These are phyloP conservation scores for Brachionus manjavacas DNA, from an alignment of 1,140 invertebrate species.

Conservation along the genomic window DNA sequence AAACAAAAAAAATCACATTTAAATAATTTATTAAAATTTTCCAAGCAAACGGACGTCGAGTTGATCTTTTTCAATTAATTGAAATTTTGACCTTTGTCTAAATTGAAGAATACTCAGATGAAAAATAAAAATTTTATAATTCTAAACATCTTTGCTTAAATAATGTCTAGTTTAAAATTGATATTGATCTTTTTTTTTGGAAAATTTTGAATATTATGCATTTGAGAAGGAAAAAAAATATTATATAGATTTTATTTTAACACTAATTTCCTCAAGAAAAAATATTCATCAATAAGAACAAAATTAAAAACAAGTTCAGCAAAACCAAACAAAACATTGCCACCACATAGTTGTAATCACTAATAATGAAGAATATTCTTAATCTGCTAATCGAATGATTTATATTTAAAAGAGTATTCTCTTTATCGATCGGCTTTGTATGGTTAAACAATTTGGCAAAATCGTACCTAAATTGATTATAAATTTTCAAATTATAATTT, in stretches of 20 bases:
- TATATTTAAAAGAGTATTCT: background rate
- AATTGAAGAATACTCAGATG: background rate
- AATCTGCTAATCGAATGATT: conserved; percentile 11
- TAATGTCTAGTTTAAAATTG: background rate
- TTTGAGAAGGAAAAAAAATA: background rate
- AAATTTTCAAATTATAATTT: background rate
- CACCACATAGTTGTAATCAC: background rate
- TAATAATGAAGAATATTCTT: background rate
- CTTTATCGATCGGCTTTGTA: background rate
- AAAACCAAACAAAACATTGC: background rate
- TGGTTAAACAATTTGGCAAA: background rate
- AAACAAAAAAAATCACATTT: background rate
- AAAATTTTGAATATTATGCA: background rate
- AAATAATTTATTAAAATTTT: background rate
- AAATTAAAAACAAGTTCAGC: background rate
- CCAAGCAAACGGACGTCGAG: background rate
- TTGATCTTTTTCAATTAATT: background rate
- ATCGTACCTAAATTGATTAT: conserved; percentile 5
- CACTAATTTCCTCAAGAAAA: background rate
- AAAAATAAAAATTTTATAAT: too few relatives aligned
- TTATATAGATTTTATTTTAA: background rate
- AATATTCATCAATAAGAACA: background rate
- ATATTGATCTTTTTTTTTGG: background rate
- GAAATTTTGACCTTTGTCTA: background rate
- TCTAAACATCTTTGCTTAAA: too few relatives aligned